These are phyloP conservation scores for Panulirus ornatus DNA, from an alignment of 1,140 invertebrate species.

Conservation along the genomic window DNA sequence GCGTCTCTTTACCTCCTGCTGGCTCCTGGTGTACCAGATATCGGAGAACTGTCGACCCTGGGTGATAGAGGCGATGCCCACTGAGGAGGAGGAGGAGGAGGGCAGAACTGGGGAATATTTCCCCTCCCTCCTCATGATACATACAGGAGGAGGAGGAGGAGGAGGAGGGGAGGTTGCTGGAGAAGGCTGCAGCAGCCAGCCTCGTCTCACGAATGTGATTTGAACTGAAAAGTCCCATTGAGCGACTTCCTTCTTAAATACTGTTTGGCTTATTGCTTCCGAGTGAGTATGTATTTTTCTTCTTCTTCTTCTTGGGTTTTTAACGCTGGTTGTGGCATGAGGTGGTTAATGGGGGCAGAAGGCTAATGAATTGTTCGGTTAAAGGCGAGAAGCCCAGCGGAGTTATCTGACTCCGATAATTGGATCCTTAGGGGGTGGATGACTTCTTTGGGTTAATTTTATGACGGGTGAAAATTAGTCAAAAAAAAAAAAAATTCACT, in stretches of 20 bases:
- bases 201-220: no score
- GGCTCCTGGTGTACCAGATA: conserved; percentile 6
- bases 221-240: no score
- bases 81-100: neutral
- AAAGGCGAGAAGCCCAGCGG: neutral
- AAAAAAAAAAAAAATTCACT: conserved; percentile 5
- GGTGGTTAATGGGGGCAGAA: neutral
- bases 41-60: conserved; percentile 19
- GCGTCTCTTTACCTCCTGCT: neutral
- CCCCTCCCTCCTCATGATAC: no score
- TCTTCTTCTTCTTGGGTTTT: no score
- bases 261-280: no score
- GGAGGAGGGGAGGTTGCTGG: conserved; percentile 6
- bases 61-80: conserved; percentile 24
- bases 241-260: no score
- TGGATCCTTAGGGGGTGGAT: conserved; percentile 9
- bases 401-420: conserved; percentile 46
- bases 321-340: no score
- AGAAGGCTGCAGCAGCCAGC: neutral
- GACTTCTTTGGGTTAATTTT: conserved; percentile 30
- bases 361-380: neutral
- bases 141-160: no score
- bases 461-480: conserved; percentile 8
- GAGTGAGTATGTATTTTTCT: no score
- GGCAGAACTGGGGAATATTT: no score